These are phyloP conservation scores for Platycnemis pennipes DNA, from an alignment of 2,888 invertebrate genomes.

Conservation along the genomic window DNA sequence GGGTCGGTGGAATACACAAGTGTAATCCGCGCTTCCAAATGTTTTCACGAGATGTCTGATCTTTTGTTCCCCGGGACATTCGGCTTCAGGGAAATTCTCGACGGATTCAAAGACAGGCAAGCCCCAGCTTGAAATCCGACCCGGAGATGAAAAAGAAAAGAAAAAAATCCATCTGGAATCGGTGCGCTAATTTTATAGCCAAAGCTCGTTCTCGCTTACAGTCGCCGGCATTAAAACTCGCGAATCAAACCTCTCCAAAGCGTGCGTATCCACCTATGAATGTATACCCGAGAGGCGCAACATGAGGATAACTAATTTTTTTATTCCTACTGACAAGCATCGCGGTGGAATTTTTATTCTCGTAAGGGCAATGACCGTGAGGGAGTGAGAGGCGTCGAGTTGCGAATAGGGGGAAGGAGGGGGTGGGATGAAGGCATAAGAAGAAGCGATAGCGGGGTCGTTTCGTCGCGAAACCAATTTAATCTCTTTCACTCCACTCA, in stretches of 20 bases:
- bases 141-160: too few relatives aligned
- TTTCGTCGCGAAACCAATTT: constrained; percentile 31
- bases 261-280: not conserved
- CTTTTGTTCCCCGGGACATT: not conserved
- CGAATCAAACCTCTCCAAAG: not conserved
- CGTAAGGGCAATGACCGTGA: not conserved
- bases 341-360: not conserved
- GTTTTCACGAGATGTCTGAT: not conserved
- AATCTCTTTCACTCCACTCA: constrained; percentile 11
- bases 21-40: not conserved
- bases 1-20: not conserved
- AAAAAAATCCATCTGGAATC: too few relatives aligned
- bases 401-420: not conserved
- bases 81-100: not conserved
- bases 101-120: not conserved
- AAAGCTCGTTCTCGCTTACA: not conserved
- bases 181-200: not conserved
- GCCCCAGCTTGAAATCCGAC: not conserved
- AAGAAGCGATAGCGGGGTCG: constrained; percentile 15
- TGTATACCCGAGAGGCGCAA: not conserved
- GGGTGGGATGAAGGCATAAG: not conserved
- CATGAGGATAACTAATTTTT: not conserved
- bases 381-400: not conserved
- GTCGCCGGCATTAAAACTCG: not conserved
- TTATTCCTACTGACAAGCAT: not conserved